Conservation (phyloP, 2,797 vertebrate species). For the Poliocrania exsul region DNA sequence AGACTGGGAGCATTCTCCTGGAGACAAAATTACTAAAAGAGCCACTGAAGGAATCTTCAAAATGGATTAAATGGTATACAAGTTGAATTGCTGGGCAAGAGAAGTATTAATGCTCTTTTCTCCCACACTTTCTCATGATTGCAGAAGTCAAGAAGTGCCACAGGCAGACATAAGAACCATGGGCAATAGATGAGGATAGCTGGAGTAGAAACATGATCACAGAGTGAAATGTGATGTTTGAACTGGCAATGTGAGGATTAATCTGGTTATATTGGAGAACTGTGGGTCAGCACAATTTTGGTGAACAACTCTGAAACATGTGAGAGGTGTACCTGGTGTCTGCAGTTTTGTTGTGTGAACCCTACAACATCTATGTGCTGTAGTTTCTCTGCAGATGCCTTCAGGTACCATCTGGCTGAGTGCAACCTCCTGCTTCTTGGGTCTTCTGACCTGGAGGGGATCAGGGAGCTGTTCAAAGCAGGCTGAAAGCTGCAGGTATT, state of each 20-base stretch:
- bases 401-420: not conserved
- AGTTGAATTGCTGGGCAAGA: not conserved
- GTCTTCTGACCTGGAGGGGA: not conserved
- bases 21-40: not conserved
- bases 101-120: not conserved
- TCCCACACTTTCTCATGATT: not conserved
- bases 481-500: not conserved
- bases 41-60: not conserved
- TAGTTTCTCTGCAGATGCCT: not conserved
- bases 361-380: not conserved
- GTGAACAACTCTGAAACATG: too few species aligned
- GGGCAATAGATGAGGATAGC: not conserved
- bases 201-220: not conserved
- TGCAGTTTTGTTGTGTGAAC: not conserved
- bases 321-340: not conserved
- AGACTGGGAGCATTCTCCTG: not conserved
- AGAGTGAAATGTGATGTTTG: not conserved
- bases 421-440: not conserved
- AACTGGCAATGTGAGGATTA: rapidly evolving
- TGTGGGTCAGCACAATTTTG: not conserved
- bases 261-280: not conserved
- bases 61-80: not conserved
- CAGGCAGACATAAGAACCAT: not conserved
- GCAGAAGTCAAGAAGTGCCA: not conserved
- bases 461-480: not conserved